phyloP scores from a whole-genome alignment of 2,888 invertebrate species.

The Notodonta dromedarius region DNA sequence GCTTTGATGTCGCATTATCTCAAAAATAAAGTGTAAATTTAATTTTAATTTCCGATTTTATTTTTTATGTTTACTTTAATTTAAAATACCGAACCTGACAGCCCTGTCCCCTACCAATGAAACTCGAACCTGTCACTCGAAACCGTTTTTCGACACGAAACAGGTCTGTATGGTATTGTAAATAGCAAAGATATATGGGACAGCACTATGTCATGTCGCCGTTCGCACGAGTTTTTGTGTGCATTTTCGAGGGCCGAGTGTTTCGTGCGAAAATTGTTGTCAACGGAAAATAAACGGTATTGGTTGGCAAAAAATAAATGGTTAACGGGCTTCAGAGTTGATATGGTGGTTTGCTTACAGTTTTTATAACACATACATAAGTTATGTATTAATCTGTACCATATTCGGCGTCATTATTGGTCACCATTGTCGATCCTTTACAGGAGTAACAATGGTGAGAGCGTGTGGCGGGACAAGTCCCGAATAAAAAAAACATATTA shows the following conservation, averaged over 20 bases:
- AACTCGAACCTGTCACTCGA: conserved; percentile 1
- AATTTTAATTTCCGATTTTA: too few species aligned
- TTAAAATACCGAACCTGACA: neutral
- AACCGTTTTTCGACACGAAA: conserved; percentile 19
- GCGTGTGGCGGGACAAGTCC: too few species aligned
- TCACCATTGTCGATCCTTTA: too few species aligned
- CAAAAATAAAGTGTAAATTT: too few species aligned
- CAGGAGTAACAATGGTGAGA: too few species aligned
- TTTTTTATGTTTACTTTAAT: too few species aligned
- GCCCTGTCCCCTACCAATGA: conserved; percentile 4
- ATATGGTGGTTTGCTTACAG: neutral
- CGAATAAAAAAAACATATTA: too few species aligned
- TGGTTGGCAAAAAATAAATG: neutral
- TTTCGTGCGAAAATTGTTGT: conserved; percentile 30
- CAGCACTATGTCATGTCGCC: conserved; percentile 17
- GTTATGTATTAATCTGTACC: too few species aligned
- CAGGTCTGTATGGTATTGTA: conserved; percentile 7
- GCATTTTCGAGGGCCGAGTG: conserved; percentile 15
- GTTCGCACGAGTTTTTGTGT: conserved; percentile 32
- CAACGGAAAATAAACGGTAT: conserved; percentile 9
- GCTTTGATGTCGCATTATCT: too few species aligned
- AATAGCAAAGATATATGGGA: conserved; percentile 22
- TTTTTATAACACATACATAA: too few species aligned
- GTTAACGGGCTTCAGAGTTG: neutral
- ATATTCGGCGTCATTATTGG: too few species aligned